Evolutionary conservation across 1,140 invertebrate species (phyloP).

Genomic region (Conopomorpha cramerella): DNA sequence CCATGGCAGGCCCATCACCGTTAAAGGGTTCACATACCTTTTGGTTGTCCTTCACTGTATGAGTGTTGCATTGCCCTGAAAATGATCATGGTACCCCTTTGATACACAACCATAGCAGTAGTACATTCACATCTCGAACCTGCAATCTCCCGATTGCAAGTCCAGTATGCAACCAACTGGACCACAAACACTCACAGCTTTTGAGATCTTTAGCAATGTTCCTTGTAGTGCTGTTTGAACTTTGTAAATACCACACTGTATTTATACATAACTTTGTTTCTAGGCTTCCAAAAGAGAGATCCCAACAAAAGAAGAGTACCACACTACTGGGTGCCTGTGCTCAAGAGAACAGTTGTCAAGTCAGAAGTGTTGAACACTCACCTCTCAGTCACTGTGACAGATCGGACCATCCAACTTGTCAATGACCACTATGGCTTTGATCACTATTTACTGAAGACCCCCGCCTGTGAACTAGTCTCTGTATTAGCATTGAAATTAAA

Average conservation of each 20-base stretch:
- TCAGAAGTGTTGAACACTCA: slow-evolving; percentile 92
- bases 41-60: too few relatives aligned
- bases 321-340: slow-evolving; percentile 84
- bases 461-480: slow-evolving; percentile 86
- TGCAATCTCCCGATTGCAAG: too few relatives aligned
- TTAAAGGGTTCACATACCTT: too few relatives aligned
- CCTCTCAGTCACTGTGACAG: slow-evolving; percentile 80
- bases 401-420: slow-evolving; percentile 80
- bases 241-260: neutral
- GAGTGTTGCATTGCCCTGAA: too few relatives aligned
- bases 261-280: slow-evolving; percentile 5
- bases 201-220: too few relatives aligned
- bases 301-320: slow-evolving; percentile 67
- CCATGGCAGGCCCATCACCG: too few relatives aligned
- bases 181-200: too few relatives aligned
- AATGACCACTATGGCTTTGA: slow-evolving; percentile 93
- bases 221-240: too few relatives aligned
- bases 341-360: slow-evolving; percentile 83
- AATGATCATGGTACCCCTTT: too few relatives aligned
- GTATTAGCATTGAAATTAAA: slow-evolving; percentile 81
- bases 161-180: too few relatives aligned
- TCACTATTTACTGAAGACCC: slow-evolving; percentile 90
- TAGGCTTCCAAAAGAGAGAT: slow-evolving; percentile 77
- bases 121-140: too few relatives aligned
- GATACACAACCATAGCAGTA: too few relatives aligned